Base-by-base conservation (phyloP, 2,888 invertebrate genomes). In the Nomada fucata region DNA sequence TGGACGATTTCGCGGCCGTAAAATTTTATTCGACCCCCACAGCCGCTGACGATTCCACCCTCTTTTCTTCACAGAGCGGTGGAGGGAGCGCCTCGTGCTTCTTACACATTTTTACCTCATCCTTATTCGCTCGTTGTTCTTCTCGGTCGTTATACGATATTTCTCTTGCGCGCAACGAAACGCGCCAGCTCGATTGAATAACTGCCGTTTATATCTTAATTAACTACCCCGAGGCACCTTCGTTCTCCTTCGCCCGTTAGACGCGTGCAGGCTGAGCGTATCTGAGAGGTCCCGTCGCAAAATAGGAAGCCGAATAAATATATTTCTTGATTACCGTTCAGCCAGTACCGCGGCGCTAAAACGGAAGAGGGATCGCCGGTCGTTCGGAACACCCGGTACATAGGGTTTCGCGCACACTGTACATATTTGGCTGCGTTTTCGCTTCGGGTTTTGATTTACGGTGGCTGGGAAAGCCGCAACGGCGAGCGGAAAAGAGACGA, bases 1-100 rank as follows among this genome's bases (percentile, higher is more conserved):
- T 92, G 92, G 91, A 84, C 93, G 92, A 93, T 93, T 93, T 92
- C 90, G 92, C 90, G 91, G 91, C 91, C 91, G 91, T 93, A 93
- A 93, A 93, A 93, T 93, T 93, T 92, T 92, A 92, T 92, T 92
- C 91, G 85, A 79, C 84, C 90, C 84, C 83, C 80, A 65, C 83
- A 65, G 69, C 63, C 72, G 53, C 76, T 57, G 36, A 23, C 60
- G 63, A 61, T 50, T 73, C 55, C 76, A 75, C 79, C 83, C 64
- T 72, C 70, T 76, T 72, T 67, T 73, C 71, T 74, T 71, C n/a
- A 50, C 64, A 36, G 60, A 23, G 9, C 13, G 13, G 5, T 23
- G 47, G 70, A 55, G 52, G 72, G 64, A 55, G 60, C 47, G 60
- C 18, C 69, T 42, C 42, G 23, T 55, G 60, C 29, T 67, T 36